Evolutionary conservation across 2,797 vertebrate species (phyloP).

Genomic region (Glyptemys insculpta): DNA sequence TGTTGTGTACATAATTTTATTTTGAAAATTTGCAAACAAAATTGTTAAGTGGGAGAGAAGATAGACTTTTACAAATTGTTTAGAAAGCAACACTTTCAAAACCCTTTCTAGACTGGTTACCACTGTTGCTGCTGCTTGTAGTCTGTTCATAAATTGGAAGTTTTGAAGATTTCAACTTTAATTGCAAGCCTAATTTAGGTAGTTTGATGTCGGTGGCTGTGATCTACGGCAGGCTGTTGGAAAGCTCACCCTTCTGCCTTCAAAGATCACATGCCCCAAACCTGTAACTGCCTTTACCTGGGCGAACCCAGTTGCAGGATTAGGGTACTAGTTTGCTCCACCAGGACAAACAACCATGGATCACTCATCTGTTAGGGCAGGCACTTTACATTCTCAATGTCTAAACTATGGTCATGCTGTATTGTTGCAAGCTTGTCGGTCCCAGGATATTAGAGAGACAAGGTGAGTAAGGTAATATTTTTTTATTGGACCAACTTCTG

Average conservation of each 20-base stretch:
- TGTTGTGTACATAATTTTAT: neutral
- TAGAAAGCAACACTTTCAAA: neutral
- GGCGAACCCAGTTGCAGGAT: neutral
- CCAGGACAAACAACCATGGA: neutral
- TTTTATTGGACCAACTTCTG: neutral
- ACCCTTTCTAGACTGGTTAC: neutral
- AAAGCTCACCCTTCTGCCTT: neutral
- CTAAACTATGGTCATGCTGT: fast-evolving
- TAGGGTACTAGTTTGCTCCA: fast-evolving
- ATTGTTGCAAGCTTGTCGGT: neutral
- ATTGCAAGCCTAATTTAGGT: fast-evolving
- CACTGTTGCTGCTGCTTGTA: neutral
- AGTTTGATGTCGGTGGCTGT: fast-evolving
- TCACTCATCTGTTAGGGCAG: neutral
- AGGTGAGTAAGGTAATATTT: neutral
- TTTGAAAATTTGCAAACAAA: neutral
- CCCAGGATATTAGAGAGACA: neutral
- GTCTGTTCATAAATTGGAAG: neutral
- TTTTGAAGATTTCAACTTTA: neutral
- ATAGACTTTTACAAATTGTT: neutral
- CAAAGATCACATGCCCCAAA: fast-evolving
- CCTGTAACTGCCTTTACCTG: fast-evolving
- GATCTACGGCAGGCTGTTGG: neutral
- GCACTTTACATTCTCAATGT: neutral
- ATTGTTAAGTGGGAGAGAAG: neutral